Base-by-base conservation (phyloP, 2,797 vertebrate genomes). In the Sparus aurata region DNA sequence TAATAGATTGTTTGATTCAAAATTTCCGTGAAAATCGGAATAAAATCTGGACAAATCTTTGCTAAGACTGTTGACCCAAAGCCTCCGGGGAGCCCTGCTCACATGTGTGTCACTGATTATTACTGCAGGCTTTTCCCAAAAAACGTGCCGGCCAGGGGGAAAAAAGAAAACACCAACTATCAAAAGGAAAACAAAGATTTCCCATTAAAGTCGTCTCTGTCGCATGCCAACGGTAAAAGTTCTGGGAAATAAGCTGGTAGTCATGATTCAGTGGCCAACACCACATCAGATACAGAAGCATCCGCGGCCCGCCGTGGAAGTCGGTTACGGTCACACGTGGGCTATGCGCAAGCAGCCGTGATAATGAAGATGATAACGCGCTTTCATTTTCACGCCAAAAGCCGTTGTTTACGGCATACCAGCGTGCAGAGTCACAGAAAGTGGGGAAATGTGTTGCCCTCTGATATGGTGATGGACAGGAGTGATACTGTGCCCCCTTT, bases 151-250 rank as follows among this genome's bases (percentile, higher is more conserved):
- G 85, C 8, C 34, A 30, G 80, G 77, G 79, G 84, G 83, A 87
- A 91, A 82, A 92, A 89, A 73, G 77, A 93, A 89, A 92, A 89
- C 82, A 90, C 62, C 60, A 77, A 86, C 83, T 91, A 92, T 94
- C 88, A 92, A 85, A 94, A 92, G 79, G 59, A 93, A 93, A 94
- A 93, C 88, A 94, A 69, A 82, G 76, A 87, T 88, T 93, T 93
- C 87, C 91, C 86, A 92, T 90, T 83, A 91, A 91, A 85, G 43
- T 82, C 72, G 66, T 80, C 63, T 79, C 63, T 73, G 75, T 90
- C 41, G 50, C 74, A 72, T 69, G 69, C 69, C 75, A 82, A 30
- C 67, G 71, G 69, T 58, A 27, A 74, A 78, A 85, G 66, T 91
- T 93, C 91, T 91, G 89, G 91, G 86, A 91, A 92, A 73, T 30